Conservation (phyloP, 2,888 invertebrate species). For the Hyppa rectilinea region DNA sequence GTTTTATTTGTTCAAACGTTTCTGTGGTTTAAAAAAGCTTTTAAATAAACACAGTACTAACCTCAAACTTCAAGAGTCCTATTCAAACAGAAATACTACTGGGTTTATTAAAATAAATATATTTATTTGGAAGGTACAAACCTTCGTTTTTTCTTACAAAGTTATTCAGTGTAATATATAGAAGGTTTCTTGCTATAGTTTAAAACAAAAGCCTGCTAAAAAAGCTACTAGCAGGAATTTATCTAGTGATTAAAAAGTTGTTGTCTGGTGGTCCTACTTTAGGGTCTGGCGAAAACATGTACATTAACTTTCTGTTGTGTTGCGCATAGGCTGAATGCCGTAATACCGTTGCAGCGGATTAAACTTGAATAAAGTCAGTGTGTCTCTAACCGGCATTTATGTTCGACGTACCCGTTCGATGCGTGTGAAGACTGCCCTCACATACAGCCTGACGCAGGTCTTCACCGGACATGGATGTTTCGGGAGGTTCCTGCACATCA, state of each 20-base stretch:
- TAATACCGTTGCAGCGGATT: no score
- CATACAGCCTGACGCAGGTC: no score
- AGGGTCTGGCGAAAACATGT: not conserved
- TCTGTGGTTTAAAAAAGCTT: not conserved
- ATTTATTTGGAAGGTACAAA: not conserved
- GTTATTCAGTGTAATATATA: not conserved
- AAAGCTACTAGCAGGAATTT: slow-evolving; percentile 1
- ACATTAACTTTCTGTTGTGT: slow-evolving; percentile 13
- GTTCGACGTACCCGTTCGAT: no score
- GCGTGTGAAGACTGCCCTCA: no score
- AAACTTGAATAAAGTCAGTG: no score
- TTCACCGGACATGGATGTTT: no score
- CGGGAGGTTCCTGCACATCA: no score
- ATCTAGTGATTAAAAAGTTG: slow-evolving; percentile 13
- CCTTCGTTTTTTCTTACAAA: not conserved
- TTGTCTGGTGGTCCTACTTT: not conserved
- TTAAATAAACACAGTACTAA: not conserved
- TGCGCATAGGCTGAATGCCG: no score
- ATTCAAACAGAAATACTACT: not conserved
- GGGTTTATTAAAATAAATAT: not conserved
- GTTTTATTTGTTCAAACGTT: no score
- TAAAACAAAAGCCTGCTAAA: not conserved
- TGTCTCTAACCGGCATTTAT: no score
- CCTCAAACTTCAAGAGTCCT: not conserved
- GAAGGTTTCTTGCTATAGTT: not conserved